Evolutionary conservation across 2,888 invertebrate species (phyloP), one percentile per base, ranked within the genome.

Genomic region (Steromphala cineraria): DNA sequence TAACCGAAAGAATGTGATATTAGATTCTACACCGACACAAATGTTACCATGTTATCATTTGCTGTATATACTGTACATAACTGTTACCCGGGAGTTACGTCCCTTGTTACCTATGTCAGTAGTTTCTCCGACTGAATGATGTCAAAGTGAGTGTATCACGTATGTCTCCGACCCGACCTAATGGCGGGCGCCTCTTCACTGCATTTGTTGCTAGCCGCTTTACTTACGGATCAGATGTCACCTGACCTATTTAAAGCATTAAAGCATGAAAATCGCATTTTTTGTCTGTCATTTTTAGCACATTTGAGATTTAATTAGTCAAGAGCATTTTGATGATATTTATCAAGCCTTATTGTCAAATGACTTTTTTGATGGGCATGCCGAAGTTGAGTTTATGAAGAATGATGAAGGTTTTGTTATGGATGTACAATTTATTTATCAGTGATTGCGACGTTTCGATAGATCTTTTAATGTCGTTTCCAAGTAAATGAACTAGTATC

Each of bases 231-330:
- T 71, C 71, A 71, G 71, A 40, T 71, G 71, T 71, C 71, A 71
- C 31, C 71, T 71, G 71, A 71, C 71, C 71, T 71, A 71, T 71
- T 40, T 71, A 71, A 71, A 71, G 71, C 71, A 71, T 71, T 71
- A 71, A 71, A 71, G 71, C 71, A 71, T 71, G 36, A 71, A 71
- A 71, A 4, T 56, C 21, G 46, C 46, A 46, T 10, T 46, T 46
- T 46, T 46, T 10, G 46, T 46, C 13, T 46, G 46, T 46, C 46
- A 46, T 46, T 46, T 46, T 4, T 46, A 8, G 10, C 46, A n/a
- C n/a, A n/a, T n/a, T n/a, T n/a, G n/a, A n/a, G n/a, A n/a, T n/a
- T n/a, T n/a, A n/a, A n/a, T n/a, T n/a, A n/a, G n/a, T n/a, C n/a
- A n/a, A n/a, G n/a, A n/a, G n/a, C n/a, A n/a, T n/a, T n/a, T n/a